A percentile compares a stretch with the other conserved stretches of the same genome.
These are phyloP conservation scores for Thymelicus lineola DNA, from an alignment of 2,888 invertebrate genomes.

Conservation along the genomic window DNA sequence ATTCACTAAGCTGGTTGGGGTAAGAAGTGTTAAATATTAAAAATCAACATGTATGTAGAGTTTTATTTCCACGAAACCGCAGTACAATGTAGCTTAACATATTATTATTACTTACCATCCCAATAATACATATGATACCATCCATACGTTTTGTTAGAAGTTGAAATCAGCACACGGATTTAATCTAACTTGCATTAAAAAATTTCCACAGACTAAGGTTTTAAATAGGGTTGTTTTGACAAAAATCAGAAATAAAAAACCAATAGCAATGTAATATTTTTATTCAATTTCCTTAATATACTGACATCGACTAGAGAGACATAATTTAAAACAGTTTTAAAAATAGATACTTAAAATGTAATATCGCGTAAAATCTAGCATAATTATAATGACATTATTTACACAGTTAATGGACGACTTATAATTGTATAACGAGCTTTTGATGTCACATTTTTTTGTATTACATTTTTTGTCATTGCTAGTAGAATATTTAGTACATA, in stretches of 20 bases:
- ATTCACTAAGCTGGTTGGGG: too few species aligned
- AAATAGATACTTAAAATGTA: conserved; percentile 1
- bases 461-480: background rate
- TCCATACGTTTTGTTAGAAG: too few species aligned
- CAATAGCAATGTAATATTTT: conserved; percentile 14
- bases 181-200: too few species aligned
- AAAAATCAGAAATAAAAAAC: background rate
- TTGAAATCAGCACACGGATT: too few species aligned
- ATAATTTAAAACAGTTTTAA: background rate
- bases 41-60: too few species aligned
- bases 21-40: too few species aligned
- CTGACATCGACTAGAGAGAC: background rate
- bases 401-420: conserved; percentile 27
- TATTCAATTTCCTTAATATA: background rate
- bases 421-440: conserved; percentile 5
- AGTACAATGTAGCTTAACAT: too few species aligned
- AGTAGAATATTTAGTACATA: background rate
- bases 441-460: background rate
- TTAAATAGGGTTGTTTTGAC: too few species aligned
- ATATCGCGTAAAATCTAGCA: conserved; percentile 2
- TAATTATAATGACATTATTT: conserved; percentile 29
- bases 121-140: too few species aligned
- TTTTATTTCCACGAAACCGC: too few species aligned
- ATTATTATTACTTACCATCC: too few species aligned
- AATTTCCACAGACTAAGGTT: too few species aligned